Evolutionary conservation across 2,113 vertebrate species (phyloP), one percentile per base, ranked within the genome.

Genomic region (Dolichallabes microphthalmus): DNA sequence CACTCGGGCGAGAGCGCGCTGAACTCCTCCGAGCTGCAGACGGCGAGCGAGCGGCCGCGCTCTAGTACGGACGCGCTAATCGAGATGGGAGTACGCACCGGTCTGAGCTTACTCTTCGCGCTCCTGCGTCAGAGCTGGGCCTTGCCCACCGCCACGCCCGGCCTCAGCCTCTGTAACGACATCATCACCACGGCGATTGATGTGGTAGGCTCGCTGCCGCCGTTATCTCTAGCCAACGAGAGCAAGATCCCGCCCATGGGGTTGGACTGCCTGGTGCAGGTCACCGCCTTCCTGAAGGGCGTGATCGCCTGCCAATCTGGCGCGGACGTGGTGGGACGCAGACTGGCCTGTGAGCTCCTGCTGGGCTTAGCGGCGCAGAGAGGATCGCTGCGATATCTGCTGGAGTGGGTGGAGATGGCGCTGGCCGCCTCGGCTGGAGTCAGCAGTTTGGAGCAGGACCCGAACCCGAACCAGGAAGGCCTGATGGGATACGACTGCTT

Each of bases 401-500:
- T 96, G 87, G 95, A 96, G 90, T 63, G 94, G 98, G 85, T 98
- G 96, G 22, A 96, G 87, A 94, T 96, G 98, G 98, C 97, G 3
- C 89, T 99, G 89, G 96, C 96, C 1, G 97, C 97, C 1, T 97
- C 97, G 0, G 96, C 96, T 0, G 93, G 97, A 88, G 96, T 99
- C 81, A 96, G 95, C 93, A 95, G 69, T 11, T 96, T 97, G 96
- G 97, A 98, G 93, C 96, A 96, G 87, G 95, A 66, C 81, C 95
- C 96, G 87, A 95, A 63, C 80, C 95, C 95, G 88, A 95, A 90
- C 87, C 95, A 96, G 0, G 98, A 99, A 90, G 98, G 98, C 30
- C 96, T 99, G 92, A 97, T 99, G 87, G 95, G 96, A 85, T 98
- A 98, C 20, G 98, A 99, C 84, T 98, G 97, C 88, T 99, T 99